Evolutionary conservation across 2,113 vertebrate species (phyloP).

Genomic region (Cryptoleucopteryx plumbea): DNA sequence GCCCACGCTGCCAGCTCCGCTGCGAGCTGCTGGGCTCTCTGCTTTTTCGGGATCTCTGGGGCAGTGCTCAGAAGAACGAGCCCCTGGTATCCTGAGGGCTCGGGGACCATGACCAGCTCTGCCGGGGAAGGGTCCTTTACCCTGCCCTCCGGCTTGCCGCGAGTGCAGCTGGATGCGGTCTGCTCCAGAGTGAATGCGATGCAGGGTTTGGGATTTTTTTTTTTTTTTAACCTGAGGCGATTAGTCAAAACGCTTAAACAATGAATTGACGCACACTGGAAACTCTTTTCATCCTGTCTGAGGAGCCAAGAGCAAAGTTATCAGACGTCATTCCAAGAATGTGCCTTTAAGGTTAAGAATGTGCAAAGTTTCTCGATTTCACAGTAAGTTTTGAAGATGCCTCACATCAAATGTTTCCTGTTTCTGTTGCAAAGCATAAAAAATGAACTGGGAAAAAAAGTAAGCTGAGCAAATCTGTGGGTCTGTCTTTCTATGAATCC

Average conservation of each 20-base stretch:
- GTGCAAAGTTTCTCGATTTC: constrained; percentile 34
- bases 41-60: neutral
- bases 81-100: neutral
- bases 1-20: neutral
- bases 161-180: neutral
- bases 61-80: neutral
- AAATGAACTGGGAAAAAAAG: neutral
- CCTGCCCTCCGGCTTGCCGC: neutral
- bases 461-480: neutral
- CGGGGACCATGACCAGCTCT: neutral
- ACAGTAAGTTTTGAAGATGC: constrained; percentile 32
- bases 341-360: constrained; percentile 56
- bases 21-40: neutral
- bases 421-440: constrained; percentile 19
- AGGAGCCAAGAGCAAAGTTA: constrained; percentile 47
- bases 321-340: constrained; percentile 47
- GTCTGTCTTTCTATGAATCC: neutral
- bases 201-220: neutral
- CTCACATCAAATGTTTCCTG: constrained; percentile 64
- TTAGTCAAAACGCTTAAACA: constrained; percentile 70
- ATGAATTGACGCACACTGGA: constrained; percentile 66
- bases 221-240: constrained; percentile 45
- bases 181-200: neutral
- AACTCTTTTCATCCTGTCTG: constrained; percentile 67
- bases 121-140: neutral